Conservation (phyloP, 2,888 invertebrate species). For the Cataglyphis rosenhaueri region DNA sequence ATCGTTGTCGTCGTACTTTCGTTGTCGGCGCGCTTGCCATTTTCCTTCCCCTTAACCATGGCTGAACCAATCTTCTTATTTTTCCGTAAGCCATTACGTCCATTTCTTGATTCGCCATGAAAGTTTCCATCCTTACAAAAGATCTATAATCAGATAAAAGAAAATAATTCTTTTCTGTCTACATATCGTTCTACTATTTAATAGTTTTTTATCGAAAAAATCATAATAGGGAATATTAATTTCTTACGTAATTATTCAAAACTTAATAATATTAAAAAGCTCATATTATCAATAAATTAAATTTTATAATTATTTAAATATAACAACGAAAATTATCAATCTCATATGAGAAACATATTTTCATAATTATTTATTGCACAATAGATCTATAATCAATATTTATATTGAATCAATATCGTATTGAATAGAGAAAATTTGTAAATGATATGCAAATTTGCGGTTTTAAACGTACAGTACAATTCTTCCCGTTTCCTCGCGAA, state of each 20-base stretch:
- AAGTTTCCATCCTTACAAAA: constrained; percentile 20
- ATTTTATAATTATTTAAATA: not conserved
- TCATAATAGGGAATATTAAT: not conserved
- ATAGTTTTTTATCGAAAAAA: not conserved
- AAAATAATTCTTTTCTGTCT: constrained; percentile 7
- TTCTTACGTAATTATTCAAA: not conserved
- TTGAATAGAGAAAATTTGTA: not conserved
- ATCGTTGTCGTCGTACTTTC: constrained; percentile 67
- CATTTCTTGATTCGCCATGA: constrained; percentile 11
- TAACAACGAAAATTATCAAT: not conserved
- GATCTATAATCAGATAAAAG: not conserved
- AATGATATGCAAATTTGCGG: constrained; percentile 1
- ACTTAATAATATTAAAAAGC: not conserved
- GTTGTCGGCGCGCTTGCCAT: constrained; percentile 47
- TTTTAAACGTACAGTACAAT: constrained; percentile 25
- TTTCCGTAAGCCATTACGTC: constrained; percentile 24
- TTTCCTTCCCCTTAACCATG: constrained; percentile 58
- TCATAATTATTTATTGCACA: not conserved
- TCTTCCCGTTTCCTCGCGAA: constrained; percentile 27
- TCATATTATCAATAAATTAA: constrained; percentile 8
- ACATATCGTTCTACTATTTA: not conserved
- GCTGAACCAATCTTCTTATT: constrained; percentile 49
- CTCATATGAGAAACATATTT: not conserved
- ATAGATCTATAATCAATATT: not conserved
- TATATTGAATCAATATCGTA: not conserved